Percentiles rank a stretch among this genome's conserved stretches.
Conservation (phyloP, 2,888 invertebrate species). For the Fissipunctia ypsillon region DNA sequence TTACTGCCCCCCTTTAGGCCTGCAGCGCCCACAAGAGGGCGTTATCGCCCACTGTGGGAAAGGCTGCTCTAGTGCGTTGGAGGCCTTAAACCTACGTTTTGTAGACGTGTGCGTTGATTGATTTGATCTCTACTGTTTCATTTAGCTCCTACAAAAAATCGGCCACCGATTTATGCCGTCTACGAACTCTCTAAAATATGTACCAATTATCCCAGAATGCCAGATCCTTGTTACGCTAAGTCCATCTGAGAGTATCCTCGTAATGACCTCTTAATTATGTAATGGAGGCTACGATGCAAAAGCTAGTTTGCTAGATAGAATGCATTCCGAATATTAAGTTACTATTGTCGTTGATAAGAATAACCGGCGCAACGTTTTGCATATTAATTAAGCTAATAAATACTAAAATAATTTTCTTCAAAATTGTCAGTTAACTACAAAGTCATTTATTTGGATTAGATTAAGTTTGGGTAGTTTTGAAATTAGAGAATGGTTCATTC, state of each 20-base stretch:
- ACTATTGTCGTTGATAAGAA: neutral
- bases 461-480: too few relatives aligned
- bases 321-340: slow-evolving; percentile 39
- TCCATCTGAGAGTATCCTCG: slow-evolving; percentile 11
- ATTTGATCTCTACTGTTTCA: neutral
- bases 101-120: too few relatives aligned
- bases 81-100: too few relatives aligned
- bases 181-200: neutral
- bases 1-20: too few relatives aligned
- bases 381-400: too few relatives aligned
- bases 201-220: slow-evolving; percentile 20
- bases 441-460: too few relatives aligned
- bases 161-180: neutral
- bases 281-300: slow-evolving; percentile 23
- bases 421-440: too few relatives aligned
- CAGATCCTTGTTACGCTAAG: slow-evolving; percentile 26
- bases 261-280: slow-evolving; percentile 39
- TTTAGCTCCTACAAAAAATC: neutral
- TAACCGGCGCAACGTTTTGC: neutral
- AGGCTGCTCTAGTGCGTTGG: too few relatives aligned
- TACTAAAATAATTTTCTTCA: too few relatives aligned
- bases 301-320: slow-evolving; percentile 11
- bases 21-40: too few relatives aligned
- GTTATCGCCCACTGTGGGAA: too few relatives aligned
- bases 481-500: too few relatives aligned